Base-by-base conservation (phyloP, 2,113 vertebrate genomes). In the Perca fluviatilis region DNA sequence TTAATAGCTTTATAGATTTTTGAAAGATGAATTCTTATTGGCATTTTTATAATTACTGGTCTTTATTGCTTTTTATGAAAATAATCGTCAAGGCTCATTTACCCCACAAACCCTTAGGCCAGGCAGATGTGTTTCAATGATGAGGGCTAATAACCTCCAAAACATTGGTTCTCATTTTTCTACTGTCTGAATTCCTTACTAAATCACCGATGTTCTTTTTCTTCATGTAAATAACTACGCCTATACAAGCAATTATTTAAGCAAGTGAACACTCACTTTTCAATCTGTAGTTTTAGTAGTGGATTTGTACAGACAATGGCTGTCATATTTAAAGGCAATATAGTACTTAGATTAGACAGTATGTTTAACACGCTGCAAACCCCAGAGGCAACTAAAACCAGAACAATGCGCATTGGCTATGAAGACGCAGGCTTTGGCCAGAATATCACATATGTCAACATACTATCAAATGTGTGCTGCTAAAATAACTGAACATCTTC, bases 1-100 rank as follows among this genome's bases (percentile, higher is more conserved):
- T 90, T 96, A 96, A 96, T 96, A 94, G 95, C 92, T 93, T 96
- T 96, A 95, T 96, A 92, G 95, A 96, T 96, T 96, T 96, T 95
- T 93, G 91, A 94, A 94, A 95, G 95, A 96, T 95, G 94, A 95
- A 95, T 95, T 95, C 89, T 91, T 96, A 96, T 96, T 95, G 95
- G 93, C 95, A 95, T 96, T 95, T 94, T 94, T 95, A 95, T 95
- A 96, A 96, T 96, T 95, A 96, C 94, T 93, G 92, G 84, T 95
- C 93, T 94, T 96, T 95, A 96, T 96, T 96, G 94, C 94, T 93
- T 95, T 94, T 95, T 95, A 96, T 95, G 95, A 95, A 96, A 95
- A 95, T 96, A 95, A 95, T 95, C 76, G 94, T 94, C 95, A 95
- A 90, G 95, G 93, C 94, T 95, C 95, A 96, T 96, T 95, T 93